Conservation (phyloP, 2,888 invertebrate species). For the Chydorus sphaericus region DNA sequence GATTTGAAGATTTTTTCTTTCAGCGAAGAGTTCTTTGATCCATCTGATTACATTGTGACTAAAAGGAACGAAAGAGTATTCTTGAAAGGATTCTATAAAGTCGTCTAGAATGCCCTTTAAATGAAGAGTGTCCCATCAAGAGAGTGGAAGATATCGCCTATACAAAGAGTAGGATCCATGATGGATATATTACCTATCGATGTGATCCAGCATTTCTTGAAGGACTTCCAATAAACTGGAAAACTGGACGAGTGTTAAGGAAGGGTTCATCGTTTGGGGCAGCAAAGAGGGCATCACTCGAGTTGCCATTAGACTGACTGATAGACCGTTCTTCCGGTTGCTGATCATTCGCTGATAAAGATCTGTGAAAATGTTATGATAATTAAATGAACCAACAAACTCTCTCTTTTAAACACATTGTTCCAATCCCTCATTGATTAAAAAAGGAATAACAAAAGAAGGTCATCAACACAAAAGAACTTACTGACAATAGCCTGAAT, state of each 20-base stretch:
- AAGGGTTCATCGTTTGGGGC: conserved; percentile 82
- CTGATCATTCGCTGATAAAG: conserved; percentile 80
- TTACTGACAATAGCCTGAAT: conserved; percentile 83
- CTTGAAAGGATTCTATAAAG: background rate
- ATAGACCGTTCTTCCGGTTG: conserved; percentile 79
- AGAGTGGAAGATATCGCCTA: no score
- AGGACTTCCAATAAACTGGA: conserved; percentile 62
- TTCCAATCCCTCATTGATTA: no score
- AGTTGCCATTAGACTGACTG: conserved; percentile 80
- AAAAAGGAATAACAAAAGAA: background rate
- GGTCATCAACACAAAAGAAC: conserved; percentile 26
- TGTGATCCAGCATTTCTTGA: conserved; percentile 81
- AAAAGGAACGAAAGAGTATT: background rate
- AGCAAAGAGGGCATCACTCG: conserved; percentile 83
- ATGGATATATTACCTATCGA: conserved; percentile 50
- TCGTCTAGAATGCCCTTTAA: no score
- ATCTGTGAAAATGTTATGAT: conserved; percentile 42
- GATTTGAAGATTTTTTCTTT: no score
- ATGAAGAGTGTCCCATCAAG: no score
- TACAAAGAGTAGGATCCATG: background rate
- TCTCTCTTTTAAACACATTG: no score
- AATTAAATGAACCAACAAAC: no score
- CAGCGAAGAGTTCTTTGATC: no score
- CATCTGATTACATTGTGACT: no score
- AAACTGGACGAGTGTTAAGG: conserved; percentile 67